Evolutionary conservation across 2,888 invertebrate genomes (phyloP), one percentile per base, ranked within the genome.

Genomic region (Sepioteuthis lessoniana): DNA sequence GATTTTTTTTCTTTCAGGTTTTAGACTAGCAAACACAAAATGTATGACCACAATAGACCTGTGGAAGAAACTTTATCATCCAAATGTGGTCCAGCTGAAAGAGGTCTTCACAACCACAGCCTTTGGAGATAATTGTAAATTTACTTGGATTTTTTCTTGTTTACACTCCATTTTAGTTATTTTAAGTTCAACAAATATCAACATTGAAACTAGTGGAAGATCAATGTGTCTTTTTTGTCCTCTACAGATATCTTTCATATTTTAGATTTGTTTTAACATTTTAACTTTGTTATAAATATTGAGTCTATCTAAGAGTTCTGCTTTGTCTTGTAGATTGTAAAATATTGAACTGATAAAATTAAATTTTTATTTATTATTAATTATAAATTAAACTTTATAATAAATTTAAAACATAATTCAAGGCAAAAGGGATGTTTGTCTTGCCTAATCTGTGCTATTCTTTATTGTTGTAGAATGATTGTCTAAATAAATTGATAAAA

Each of bases 41-140:
- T 98, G 98, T 97, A 98, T 99, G 97, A 97, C 98, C 50, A 97
- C 98, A 95, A 98, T 99, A 91, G 99, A 99, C 96, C 98, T 98
- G 98, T 99, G 99, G 99, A 99, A 99, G 97, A 98, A 99, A 97
- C 98, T 99, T 94, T 98, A 98, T 97, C 99, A 99, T 97, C 98
- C 99, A 96, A 99, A 99, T 98, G 98, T 99, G 95, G 98, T 99
- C 94, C 98, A 98, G 96, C 97, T 99, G 94, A 98, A 98, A 96
- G 99, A 99, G 97, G 98, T 98, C 95, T 99, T 99, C 97, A 98
- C 98, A 90, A 99, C 99, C 90, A 99, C 99, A 97, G 98, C 98
- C 93, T 99, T 99, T 97, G 99, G 99, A 96, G 99, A 99, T 97
- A 97, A 97, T 95, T 97, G 97, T 97, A 95, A 96, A 97, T 96